Evolutionary conservation across 2,113 vertebrate genomes (phyloP), one percentile per base, ranked within the genome.

Genomic region (Canis aureus): DNA sequence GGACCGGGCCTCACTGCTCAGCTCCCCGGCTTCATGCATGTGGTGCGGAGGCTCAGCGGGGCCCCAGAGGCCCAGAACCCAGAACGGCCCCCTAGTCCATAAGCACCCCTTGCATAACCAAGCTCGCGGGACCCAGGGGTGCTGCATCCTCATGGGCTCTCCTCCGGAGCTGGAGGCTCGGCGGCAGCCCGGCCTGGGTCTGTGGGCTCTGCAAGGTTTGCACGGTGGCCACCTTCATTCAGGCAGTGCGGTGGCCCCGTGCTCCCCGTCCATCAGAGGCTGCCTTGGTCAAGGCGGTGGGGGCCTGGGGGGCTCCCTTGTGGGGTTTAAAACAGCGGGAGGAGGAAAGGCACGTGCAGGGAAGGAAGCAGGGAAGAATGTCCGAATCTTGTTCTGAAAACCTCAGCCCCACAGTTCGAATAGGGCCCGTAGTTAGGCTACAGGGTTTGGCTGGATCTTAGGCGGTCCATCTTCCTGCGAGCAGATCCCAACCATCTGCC

Each of bases 341-440:
- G 43, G 20, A 23, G 76, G 35, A 78, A 85, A 91, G 51, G 11
- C 35, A 74, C 12, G 15, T 22, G 66, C 87, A 89, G 59, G 16
- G 83, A 93, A 53, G 82, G 69, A 97, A 78, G 66, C n/a, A 38
- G 55, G 25, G 66, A 85, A 32, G 71, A 86, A 96, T 80, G 84
- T 94, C 96, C 93, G 91, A 97, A 95, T 62, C 89, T 29, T 62
- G 57, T 83, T 86, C 88, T 91, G 89, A 98, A 97, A 97, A 91
- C 74, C 73, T 87, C 95, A 97, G 89, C 82, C 94, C 78, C 86
- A 95, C 78, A 82, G 84, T 81, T 93, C 93, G 57, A 96, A 92
- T 27, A 96, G 59, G 84, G 94, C 91, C 90, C 96, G 97, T 97
- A 97, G 97, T 98, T 97, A 97, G 97, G 95, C 98, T 97, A 97